Base-by-base conservation (phyloP, 2,113 vertebrate species). In the Brevimyrus niger region DNA sequence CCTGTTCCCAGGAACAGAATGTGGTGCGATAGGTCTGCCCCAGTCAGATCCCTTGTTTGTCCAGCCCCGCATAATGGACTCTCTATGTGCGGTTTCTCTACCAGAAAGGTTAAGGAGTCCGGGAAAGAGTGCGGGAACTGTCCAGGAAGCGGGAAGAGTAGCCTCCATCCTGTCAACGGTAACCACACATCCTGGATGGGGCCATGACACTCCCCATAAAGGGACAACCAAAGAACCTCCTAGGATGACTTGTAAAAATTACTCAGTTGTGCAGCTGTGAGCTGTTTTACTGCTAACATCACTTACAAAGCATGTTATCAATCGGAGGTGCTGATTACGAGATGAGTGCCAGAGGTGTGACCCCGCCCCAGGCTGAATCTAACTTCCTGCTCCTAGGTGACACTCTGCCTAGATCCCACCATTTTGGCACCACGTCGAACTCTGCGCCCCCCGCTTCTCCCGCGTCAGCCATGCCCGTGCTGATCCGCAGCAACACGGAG, bases 401-500 rank as follows among this genome's bases (percentile, higher is more conserved):
- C 82, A 96, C 96, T 0, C 93, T 97, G 91, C 95, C 55, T 23
- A 61, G 96, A 92, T 90, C 93, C 6, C 94, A 95, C 87, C 96
- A 95, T 89, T 92, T 95, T 92, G 95, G 93, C 6, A 94, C 93
- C 3, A 92, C 94, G 2, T 42, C 93, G 48, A 83, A 93, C 73
- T 95, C 96, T 86, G 93, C 94, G 8, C 11, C 93, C 85, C 53
- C 92, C 86, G 96, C 96, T 89, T 92, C 96, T 90, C 93, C 96
- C 3, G 91, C 91, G 21, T 88, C 96, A 47, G 90, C 95, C 50
- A 90, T 96, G 91, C 95, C 96, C 0, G 93, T 96, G 89, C 94
- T 96, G 87, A 96, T 97, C 92, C 95, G 94, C 91, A 95, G 95
- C 89, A 97, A 94, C 91, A 93, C 93, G 47, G 97, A 98, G 17